A percentile compares a stretch with the other conserved stretches of the same genome.
phyloP scores from a whole-genome alignment of 2,888 invertebrate species.

The Achlya flavicornis region DNA sequence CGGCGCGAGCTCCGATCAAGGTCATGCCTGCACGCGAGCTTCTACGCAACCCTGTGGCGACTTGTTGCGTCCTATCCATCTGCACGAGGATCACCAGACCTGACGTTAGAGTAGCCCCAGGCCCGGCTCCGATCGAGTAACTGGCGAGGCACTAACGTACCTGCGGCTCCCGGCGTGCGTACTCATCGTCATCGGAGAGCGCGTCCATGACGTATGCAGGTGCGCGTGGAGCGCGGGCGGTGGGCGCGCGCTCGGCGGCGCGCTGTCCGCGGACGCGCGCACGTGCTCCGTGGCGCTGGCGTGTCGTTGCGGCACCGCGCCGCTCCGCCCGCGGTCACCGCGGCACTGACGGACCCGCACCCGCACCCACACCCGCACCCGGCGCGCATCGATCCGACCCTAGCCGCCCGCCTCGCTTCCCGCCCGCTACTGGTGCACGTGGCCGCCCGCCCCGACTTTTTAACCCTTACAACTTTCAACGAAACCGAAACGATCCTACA shows the following conservation, averaged over 20 bases:
- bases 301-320: slow-evolving; percentile 70
- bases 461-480: neutral
- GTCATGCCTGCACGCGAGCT: slow-evolving; percentile 70
- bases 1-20: slow-evolving; percentile 63
- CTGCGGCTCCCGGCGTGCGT: slow-evolving; percentile 76
- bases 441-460: slow-evolving; percentile 44
- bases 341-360: slow-evolving; percentile 67
- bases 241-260: slow-evolving; percentile 70
- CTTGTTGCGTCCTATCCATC: slow-evolving; percentile 70
- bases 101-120: slow-evolving; percentile 35
- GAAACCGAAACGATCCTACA: neutral
- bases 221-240: slow-evolving; percentile 54
- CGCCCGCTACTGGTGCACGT: slow-evolving; percentile 53
- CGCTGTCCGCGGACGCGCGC: slow-evolving; percentile 70
- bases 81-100: slow-evolving; percentile 27
- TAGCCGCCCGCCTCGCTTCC: slow-evolving; percentile 38
- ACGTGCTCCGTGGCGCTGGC: slow-evolving; percentile 67
- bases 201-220: slow-evolving; percentile 72
- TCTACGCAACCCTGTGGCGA: slow-evolving; percentile 51
- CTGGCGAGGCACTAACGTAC: slow-evolving; percentile 50
- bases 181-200: slow-evolving; percentile 81
- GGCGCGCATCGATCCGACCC: slow-evolving; percentile 64
- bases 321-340: slow-evolving; percentile 78
- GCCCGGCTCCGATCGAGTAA: slow-evolving; percentile 24
- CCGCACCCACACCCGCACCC: slow-evolving; percentile 43